A percentile compares a stretch with the other conserved stretches of the same genome.
Conservation (phyloP, 2,113 vertebrate species). For the Tachysurus vachellii region DNA sequence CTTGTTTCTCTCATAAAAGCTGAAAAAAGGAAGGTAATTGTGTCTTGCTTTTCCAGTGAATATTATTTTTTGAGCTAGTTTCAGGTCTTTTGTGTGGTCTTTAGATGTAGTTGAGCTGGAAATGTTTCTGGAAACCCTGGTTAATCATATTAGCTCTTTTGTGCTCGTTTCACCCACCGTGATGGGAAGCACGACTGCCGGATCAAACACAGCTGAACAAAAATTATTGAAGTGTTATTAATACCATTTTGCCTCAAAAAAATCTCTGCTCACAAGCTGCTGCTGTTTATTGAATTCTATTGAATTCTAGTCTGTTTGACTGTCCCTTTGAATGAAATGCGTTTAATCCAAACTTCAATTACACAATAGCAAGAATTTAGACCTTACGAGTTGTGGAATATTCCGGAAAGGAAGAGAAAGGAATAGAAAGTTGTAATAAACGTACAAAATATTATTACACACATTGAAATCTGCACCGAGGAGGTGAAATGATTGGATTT, state of each 20-base stretch:
- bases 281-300: neutral
- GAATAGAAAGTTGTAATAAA: neutral
- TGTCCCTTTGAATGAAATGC: neutral
- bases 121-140: neutral
- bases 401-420: neutral
- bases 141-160: neutral
- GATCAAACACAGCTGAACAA: neutral
- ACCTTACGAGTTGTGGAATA: neutral
- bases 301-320: neutral
- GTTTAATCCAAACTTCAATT: neutral
- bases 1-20: neutral
- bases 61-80: neutral
- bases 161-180: neutral
- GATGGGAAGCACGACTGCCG: neutral
- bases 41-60: neutral
- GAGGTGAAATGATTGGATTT: neutral
- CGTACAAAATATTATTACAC: neutral
- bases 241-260: neutral
- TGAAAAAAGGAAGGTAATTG: neutral
- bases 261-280: neutral
- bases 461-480: neutral
- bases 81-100: neutral
- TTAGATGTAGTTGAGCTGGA: neutral
- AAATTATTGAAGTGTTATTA: neutral
- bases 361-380: neutral